Evolutionary conservation across 2,797 vertebrate genomes (phyloP), one percentile per base, ranked within the genome.

Genomic region (Eulemur mongoz): DNA sequence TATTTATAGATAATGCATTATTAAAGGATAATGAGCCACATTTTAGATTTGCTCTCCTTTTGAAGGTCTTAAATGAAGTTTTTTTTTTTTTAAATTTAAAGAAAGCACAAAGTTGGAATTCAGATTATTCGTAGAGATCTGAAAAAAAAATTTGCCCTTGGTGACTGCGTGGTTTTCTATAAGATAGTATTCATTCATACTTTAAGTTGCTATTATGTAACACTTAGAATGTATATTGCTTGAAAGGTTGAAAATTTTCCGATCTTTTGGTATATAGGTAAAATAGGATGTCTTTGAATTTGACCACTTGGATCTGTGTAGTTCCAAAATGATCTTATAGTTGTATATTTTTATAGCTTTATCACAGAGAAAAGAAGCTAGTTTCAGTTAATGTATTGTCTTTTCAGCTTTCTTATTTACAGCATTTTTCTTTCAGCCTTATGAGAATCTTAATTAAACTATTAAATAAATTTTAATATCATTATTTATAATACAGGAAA

Each of bases 1-100:
- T 35, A 91, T 59, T 25, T 65, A 76, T 2, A 80, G 18, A 22
- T 40, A 92, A 13, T 40, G 0, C 48, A 38, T 78, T 78, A 75
- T 89, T 89, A 35, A 73, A 79, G 23, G 17, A 57, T 48, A 92
- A 63, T 82, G 32, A 94, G 9, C 4, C 23, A 52, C 18, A 87
- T 89, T 94, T 96, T 89, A 78, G 22, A 79, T 72, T 82, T 94
- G 27, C 5, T 67, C 0, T 89, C 83, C 30, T 86, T 18, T 61
- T 67, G 14, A 65, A 43, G 50, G 30, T 57, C 35, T 87, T 79
- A 89, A 86, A 65, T 79, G 30, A 79, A 11, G 22, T 35, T 20
- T 83, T 57, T 81, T 32, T 80, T 85, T 45, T 65, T 63, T 43
- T 43, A 32, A 25, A 65, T 61, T 92, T 91, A 90, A 82, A 84